Evolutionary conservation across 2,797 vertebrate species (phyloP).

Genomic region (Chaunax sp.): DNA sequence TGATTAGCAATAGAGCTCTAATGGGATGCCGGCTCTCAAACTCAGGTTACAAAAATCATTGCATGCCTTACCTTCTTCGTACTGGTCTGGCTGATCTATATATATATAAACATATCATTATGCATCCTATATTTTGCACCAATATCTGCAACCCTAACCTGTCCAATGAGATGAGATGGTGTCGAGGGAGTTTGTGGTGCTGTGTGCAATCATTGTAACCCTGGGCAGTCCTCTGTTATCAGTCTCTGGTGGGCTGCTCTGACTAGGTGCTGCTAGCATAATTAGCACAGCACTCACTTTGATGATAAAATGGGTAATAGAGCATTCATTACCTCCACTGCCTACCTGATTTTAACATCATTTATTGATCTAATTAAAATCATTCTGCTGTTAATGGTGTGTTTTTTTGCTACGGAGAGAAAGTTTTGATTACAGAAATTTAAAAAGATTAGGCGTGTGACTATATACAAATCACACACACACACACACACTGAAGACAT

Average conservation of each 20-base stretch:
- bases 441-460: slow-evolving; percentile 8
- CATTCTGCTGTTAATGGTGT: slow-evolving; percentile 59
- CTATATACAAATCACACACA: background rate
- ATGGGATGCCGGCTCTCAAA: slow-evolving; percentile 72
- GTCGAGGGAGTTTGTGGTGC: slow-evolving; percentile 51
- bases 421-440: slow-evolving; percentile 59
- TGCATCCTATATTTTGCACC: slow-evolving; percentile 47
- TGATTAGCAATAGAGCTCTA: slow-evolving; percentile 81
- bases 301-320: slow-evolving; percentile 80
- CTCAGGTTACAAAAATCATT: slow-evolving; percentile 18
- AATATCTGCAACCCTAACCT: slow-evolving; percentile 56
- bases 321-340: slow-evolving; percentile 59
- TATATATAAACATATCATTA: no score
- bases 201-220: slow-evolving; percentile 76
- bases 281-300: slow-evolving; percentile 86
- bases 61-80: slow-evolving; percentile 36
- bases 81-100: slow-evolving; percentile 42
- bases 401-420: slow-evolving; percentile 43
- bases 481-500: slow-evolving; percentile 1
- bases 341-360: slow-evolving; percentile 73
- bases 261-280: slow-evolving; percentile 86
- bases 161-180: slow-evolving; percentile 61
- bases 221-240: slow-evolving; percentile 78
- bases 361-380: slow-evolving; percentile 82
- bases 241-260: slow-evolving; percentile 77